Base-by-base conservation (phyloP, 2,113 vertebrate species). In the Mormyrus lacerda region DNA sequence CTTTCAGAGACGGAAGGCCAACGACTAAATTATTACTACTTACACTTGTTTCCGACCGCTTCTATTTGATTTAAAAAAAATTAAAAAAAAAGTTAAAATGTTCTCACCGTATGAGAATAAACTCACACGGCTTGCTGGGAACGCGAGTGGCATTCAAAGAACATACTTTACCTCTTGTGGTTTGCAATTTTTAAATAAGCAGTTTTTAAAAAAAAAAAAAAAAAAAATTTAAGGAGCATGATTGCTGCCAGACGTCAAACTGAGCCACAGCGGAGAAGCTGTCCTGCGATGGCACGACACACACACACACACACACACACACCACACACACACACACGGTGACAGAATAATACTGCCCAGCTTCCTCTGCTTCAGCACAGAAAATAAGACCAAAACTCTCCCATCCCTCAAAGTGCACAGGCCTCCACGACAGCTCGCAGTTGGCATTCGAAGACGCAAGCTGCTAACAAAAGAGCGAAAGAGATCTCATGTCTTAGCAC, bases 1-100 rank as follows among this genome's bases (percentile, higher is more conserved):
- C 58, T 44, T 76, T 79, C 61, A 55, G 85, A 87, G 11, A 87
- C 47, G 11, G 89, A 76, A 76, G 84, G 89, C 84, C 45, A 79
- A 87, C 61, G 0, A 89, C 48, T 89, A 69, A 39, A 73, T 87
- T 87, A 89, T 76, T 89, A 87, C 82, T 89, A 89, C 53, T 65
- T 89, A 89, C 44, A 89, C 10, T 86, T 50, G 85, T 47, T 87
- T 89, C 89, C 17, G 42, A 87, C 85, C 44, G 53, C 48, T 58
- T 86, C 55, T 76, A 61, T 73, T n/a, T 61, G n/a, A 86, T 65
- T 10, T 50, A 89, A 58, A 89, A 84, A 19, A 84, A 65, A 55
- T n/a, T n/a, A 50, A 79, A 85, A 89, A 51, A 86, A 48, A 65
- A 31, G 45, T 58, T 55, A 55, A 83, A 79, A 89, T 45, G 45